A percentile compares a stretch with the other conserved stretches of the same genome.
These are phyloP conservation scores for Semnopithecus entellus DNA, from an alignment of 2,113 vertebrate genomes.

Conservation along the genomic window DNA sequence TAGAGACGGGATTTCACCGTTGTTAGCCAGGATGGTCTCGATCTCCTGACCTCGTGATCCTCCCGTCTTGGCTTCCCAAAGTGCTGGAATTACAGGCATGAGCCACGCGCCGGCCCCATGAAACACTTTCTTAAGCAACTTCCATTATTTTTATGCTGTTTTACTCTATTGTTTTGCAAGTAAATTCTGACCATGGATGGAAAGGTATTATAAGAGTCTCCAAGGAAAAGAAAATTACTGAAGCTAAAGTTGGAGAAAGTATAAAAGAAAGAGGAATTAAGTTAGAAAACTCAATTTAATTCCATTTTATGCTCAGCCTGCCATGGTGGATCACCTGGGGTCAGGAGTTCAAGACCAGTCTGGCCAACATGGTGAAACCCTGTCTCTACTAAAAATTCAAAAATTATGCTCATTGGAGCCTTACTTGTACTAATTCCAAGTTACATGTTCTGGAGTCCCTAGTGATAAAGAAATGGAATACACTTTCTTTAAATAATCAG, in stretches of 20 bases:
- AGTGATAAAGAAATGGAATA: background rate
- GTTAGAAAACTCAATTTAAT: background rate
- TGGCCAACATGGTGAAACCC: too few relatives aligned
- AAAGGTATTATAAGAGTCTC: slow-evolving; percentile 1
- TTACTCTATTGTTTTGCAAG: background rate
- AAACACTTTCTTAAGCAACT: background rate
- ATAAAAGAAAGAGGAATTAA: slow-evolving; percentile 25
- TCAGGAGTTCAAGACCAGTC: too few relatives aligned
- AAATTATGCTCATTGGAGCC: background rate
- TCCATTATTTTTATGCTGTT: slow-evolving; percentile 12
- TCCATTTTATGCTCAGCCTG: background rate
- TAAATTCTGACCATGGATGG: background rate
- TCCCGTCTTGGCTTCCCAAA: too few relatives aligned
- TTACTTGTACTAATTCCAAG: background rate
- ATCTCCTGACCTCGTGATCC: too few relatives aligned
- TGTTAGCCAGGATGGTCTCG: too few relatives aligned
- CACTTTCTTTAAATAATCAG: background rate
- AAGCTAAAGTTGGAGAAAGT: background rate
- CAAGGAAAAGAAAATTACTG: slow-evolving; percentile 11
- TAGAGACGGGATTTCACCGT: too few relatives aligned
- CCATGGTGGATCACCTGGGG: too few relatives aligned
- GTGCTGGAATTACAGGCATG: too few relatives aligned
- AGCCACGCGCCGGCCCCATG: background rate
- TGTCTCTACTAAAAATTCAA: too few relatives aligned
- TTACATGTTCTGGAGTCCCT: background rate